Percentiles rank a stretch among this genome's conserved stretches.
phyloP scores from a whole-genome alignment of 2,888 invertebrate genomes.

The Aporophyla nigra region DNA sequence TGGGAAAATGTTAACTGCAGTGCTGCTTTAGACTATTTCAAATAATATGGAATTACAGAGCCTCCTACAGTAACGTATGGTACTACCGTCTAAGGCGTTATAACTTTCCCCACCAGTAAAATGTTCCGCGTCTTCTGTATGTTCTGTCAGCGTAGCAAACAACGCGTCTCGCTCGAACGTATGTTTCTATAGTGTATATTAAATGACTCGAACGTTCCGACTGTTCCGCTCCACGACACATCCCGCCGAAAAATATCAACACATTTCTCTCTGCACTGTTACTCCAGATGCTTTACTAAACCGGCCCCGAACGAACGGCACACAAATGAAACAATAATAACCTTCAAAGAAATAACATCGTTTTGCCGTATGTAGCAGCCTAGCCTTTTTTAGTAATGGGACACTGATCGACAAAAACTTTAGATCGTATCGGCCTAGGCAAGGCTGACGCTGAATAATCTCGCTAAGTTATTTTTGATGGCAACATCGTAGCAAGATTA shows the following conservation, averaged over 20 bases:
- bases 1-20: not conserved
- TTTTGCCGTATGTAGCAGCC: constrained; percentile 1
- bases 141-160: not conserved
- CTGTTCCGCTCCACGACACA: constrained; percentile 44
- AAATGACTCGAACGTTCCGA: constrained; percentile 60
- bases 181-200: constrained; percentile 55
- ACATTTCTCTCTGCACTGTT: constrained; percentile 43
- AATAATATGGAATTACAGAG: not conserved
- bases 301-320: constrained; percentile 18
- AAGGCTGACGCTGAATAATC: constrained; percentile 49
- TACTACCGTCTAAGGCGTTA: not conserved
- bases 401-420: constrained; percentile 34
- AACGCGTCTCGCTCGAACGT: constrained; percentile 43
- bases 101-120: too few relatives aligned
- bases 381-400: constrained; percentile 24
- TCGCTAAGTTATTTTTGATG: constrained; percentile 65
- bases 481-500: constrained; percentile 66
- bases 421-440: constrained; percentile 18
- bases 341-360: constrained; percentile 11
- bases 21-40: not conserved
- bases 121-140: constrained; percentile 6
- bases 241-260: constrained; percentile 45
- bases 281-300: constrained; percentile 35
- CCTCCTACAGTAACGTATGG: not conserved
- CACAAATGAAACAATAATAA: constrained; percentile 29